A percentile compares a stretch with the other conserved stretches of the same genome.
phyloP scores from a whole-genome alignment of 2,888 invertebrate species.

The Stenichneumon culpator region DNA sequence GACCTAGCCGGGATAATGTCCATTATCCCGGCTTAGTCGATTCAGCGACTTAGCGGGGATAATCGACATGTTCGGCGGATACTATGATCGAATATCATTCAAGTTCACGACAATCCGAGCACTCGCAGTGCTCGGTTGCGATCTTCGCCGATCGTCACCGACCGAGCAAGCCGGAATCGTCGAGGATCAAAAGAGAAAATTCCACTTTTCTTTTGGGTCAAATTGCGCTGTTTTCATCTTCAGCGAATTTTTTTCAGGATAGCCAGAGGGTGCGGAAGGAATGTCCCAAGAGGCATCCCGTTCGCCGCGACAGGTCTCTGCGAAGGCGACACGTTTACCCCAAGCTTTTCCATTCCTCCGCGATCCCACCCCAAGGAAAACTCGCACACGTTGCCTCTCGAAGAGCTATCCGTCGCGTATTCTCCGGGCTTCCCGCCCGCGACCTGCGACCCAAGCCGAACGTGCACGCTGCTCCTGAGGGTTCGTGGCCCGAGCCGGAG shows the following conservation, averaged over 20 bases:
- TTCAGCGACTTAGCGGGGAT: constrained; percentile 16
- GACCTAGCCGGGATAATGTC: too few relatives aligned
- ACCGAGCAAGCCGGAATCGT: too few relatives aligned
- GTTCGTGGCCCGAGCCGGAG: constrained; percentile 2
- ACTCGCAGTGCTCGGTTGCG: too few relatives aligned
- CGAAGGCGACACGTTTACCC: constrained; percentile 56
- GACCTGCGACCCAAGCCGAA: constrained; percentile 20
- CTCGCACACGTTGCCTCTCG: constrained; percentile 35
- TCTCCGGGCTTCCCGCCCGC: constrained; percentile 18
- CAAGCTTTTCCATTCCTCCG: constrained; percentile 61
- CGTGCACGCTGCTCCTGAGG: not conserved
- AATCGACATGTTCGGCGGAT: constrained; percentile 19
- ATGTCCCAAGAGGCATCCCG: constrained; percentile 37
- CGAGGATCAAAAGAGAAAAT: too few relatives aligned
- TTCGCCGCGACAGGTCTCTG: constrained; percentile 32
- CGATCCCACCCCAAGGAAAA: constrained; percentile 12
- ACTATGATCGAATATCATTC: constrained; percentile 1
- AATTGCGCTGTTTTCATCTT: too few relatives aligned
- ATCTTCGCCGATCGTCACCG: too few relatives aligned
- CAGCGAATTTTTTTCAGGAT: constrained; percentile 28
- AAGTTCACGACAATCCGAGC: not conserved
- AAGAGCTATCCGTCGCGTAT: constrained; percentile 49
- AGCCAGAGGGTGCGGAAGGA: constrained; percentile 47
- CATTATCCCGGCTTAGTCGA: too few relatives aligned
- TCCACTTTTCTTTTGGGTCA: too few relatives aligned